phyloP scores from a whole-genome alignment of 2,797 vertebrate species.

The Falco cherrug region DNA sequence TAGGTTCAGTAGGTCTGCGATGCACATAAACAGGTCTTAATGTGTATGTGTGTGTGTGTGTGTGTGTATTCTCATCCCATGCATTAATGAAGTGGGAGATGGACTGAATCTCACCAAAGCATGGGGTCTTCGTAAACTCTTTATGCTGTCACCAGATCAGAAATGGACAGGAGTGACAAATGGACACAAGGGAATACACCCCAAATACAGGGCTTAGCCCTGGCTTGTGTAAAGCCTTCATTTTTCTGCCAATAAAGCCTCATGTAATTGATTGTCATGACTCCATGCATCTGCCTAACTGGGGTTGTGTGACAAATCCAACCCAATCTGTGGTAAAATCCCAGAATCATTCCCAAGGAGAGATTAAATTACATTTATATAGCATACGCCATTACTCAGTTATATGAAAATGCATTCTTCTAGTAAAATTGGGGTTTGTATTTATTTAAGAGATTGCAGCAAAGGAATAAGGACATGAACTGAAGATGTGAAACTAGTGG shows the following conservation, averaged over 20 bases:
- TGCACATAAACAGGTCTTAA: conserved; percentile 44
- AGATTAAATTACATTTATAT: not conserved
- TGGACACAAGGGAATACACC: not conserved
- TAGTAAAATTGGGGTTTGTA: not conserved
- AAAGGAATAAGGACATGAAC: not conserved
- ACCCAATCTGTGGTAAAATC: not conserved
- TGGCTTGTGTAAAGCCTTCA: not conserved
- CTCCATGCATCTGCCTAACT: not conserved
- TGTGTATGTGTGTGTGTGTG: not conserved
- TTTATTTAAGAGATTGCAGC: not conserved
- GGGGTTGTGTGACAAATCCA: not conserved
- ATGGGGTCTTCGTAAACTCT: not conserved
- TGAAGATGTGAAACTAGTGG: not conserved
- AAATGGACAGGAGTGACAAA: not conserved
- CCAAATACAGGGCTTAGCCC: not conserved
- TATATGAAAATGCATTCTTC: not conserved
- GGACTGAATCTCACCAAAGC: conserved; percentile 10
- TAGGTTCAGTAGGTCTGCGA: not conserved
- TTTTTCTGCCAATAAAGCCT: not conserved
- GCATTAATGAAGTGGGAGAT: conserved; percentile 22
- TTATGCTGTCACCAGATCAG: not conserved
- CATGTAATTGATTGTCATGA: not conserved
- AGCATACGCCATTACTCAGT: not conserved
- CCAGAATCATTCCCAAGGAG: not conserved
- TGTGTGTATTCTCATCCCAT: not conserved